Base-by-base conservation (phyloP, 2,888 invertebrate genomes). In the Volucella zonaria region DNA sequence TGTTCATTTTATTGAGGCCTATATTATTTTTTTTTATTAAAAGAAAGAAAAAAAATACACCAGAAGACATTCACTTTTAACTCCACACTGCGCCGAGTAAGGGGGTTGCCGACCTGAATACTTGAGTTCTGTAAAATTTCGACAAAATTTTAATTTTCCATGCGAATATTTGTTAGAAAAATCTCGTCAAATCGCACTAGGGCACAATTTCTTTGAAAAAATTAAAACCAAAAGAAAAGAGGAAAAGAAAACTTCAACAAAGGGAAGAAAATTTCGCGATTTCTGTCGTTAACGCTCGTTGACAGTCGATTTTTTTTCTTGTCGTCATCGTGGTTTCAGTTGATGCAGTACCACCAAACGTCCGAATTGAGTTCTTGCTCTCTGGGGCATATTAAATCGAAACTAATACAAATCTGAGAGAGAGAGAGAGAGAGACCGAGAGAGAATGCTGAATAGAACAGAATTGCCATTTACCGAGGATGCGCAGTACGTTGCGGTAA, bases 401-500 rank as follows among this genome's bases (percentile, higher is more conserved):
- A 67, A 42, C 59, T 74, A 18, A 43, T 45, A 43, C 12, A 15
- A 14, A 31, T 31, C 4, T 64, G 68, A 54, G 66, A 43, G 54
- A 62, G 68, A 54, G 59, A 43, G 54, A 62, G 6, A 31, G 6
- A 31, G 31, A 31, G 52, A 49, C 43, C 38, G 56, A 61, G 12
- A 45, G 62, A 62, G 62, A 45, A 31, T 31, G 6, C 31, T 31
- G 31, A 31, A 31, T 31, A 31, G 77, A 54, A 67, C 14, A 11
- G n/a, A 42, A 52, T 43, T 3, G 38, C 62, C 14, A 47, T 18
- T 31, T 40, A 74, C 54, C 70, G 83, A 75, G 70, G 61, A 80
- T 83, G 83, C 83, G 83, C 83, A 83, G 12, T 71, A 58, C 54
- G 67, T 58, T 80, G 80, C 75, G 66, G 80, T 79, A 68, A 73